Percentiles rank a stretch among this genome's conserved stretches.
These are phyloP conservation scores for Hycleus phaleratus DNA, from an alignment of 1,140 invertebrate genomes.

Conservation along the genomic window DNA sequence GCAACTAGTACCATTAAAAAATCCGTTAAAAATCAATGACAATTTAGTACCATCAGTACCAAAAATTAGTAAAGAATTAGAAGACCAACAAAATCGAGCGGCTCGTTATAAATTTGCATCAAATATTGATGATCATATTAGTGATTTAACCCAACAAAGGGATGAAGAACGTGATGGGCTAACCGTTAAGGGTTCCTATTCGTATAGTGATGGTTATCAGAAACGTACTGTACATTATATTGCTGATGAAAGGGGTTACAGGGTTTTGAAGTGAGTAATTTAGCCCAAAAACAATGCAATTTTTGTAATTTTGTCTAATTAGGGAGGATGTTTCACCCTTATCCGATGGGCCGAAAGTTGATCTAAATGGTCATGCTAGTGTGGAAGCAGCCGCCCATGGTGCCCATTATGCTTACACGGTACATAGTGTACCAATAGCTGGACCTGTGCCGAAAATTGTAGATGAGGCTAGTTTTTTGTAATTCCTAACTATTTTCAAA, in stretches of 20 bases:
- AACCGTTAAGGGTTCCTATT: slow-evolving; percentile 46
- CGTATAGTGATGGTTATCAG: slow-evolving; percentile 50
- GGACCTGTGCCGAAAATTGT: slow-evolving; percentile 26
- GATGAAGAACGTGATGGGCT: slow-evolving; percentile 46
- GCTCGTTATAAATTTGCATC: slow-evolving; percentile 39
- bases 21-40: neutral
- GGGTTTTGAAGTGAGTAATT: slow-evolving; percentile 44
- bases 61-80: slow-evolving; percentile 14
- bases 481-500: neutral
- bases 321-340: slow-evolving; percentile 42
- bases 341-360: slow-evolving; percentile 40
- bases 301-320: neutral
- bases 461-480: neutral
- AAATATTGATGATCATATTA: slow-evolving; percentile 45
- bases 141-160: slow-evolving; percentile 43
- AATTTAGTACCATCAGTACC: neutral
- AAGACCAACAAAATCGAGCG: slow-evolving; percentile 28
- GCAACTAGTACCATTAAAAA: neutral
- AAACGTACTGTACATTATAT: slow-evolving; percentile 47
- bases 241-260: slow-evolving; percentile 52
- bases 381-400: slow-evolving; percentile 39
- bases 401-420: slow-evolving; percentile 34
- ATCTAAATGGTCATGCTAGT: slow-evolving; percentile 43
- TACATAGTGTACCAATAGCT: slow-evolving; percentile 32
- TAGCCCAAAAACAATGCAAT: neutral